phyloP scores from a whole-genome alignment of 1,140 invertebrate species.

The Holotrichia oblita region DNA sequence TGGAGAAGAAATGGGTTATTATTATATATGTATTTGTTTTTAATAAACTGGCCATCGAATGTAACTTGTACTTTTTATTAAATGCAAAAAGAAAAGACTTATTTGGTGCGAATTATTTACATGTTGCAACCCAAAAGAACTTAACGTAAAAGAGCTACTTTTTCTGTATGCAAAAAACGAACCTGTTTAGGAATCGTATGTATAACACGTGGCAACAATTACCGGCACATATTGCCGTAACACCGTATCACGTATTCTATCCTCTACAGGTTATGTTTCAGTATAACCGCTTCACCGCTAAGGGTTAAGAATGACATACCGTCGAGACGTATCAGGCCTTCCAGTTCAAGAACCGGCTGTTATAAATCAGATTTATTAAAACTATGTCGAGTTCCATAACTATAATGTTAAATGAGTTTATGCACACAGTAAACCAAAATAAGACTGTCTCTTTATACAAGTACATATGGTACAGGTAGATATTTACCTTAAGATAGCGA shows the following conservation, averaged over 20 bases:
- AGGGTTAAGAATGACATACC: slow-evolving; percentile 32
- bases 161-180: background rate
- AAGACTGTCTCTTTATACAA: background rate
- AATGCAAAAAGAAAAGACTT: no score
- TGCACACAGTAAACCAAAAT: slow-evolving; percentile 13
- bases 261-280: background rate
- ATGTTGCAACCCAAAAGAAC: no score
- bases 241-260: slow-evolving; percentile 6
- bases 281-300: slow-evolving; percentile 22
- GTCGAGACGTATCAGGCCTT: slow-evolving; percentile 10
- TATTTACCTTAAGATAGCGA: slow-evolving; percentile 34
- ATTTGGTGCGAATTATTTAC: no score
- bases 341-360: slow-evolving; percentile 18
- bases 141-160: background rate
- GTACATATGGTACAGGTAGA: slow-evolving; percentile 15
- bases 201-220: slow-evolving; percentile 28
- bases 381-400: slow-evolving; percentile 2
- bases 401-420: slow-evolving; percentile 35
- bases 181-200: background rate
- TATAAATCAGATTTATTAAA: slow-evolving; percentile 36
- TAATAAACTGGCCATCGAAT: no score
- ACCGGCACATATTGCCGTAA: slow-evolving; percentile 8
- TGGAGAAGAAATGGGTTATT: no score
- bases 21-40: no score
- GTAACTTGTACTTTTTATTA: no score